Conservation (phyloP, 2,888 invertebrate species). For the Muscina levida region DNA sequence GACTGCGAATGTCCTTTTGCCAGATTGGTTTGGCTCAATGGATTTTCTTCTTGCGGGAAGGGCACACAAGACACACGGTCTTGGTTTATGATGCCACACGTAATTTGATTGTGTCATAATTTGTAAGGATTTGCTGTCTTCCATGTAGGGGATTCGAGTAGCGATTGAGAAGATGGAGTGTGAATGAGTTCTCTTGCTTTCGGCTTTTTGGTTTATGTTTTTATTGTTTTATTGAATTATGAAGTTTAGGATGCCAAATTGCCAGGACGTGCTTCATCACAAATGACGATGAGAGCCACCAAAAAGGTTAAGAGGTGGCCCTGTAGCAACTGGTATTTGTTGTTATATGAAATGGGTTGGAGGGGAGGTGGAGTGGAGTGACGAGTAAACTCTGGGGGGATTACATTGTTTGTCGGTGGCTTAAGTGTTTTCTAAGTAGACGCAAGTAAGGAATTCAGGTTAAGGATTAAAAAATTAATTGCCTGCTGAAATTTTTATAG, state of each 20-base stretch:
- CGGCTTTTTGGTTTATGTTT: conserved; percentile 71
- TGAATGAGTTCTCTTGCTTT: conserved; percentile 35
- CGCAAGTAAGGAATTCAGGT: neutral
- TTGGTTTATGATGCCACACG: conserved; percentile 54
- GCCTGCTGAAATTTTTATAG: neutral
- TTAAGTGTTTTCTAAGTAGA: conserved; percentile 1
- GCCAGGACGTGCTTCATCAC: conserved; percentile 69
- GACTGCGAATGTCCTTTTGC: neutral
- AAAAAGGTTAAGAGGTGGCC: neutral
- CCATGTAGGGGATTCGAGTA: conserved; percentile 15
- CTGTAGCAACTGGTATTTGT: neutral
- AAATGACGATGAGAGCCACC: conserved; percentile 13
- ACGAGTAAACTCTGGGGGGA: no score
- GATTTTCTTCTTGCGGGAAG: conserved; percentile 19
- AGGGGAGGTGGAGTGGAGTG: no score
- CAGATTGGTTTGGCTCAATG: neutral
- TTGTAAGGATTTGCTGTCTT: conserved; percentile 62
- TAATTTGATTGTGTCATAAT: conserved; percentile 66
- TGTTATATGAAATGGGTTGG: no score
- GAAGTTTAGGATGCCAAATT: conserved; percentile 75
- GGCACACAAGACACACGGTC: conserved; percentile 28
- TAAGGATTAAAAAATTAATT: conserved; percentile 23
- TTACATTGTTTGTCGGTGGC: neutral
- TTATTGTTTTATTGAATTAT: conserved; percentile 78
- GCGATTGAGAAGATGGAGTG: neutral